Conservation (phyloP, 1,140 invertebrate genomes). For the Papilio polyxenes region DNA sequence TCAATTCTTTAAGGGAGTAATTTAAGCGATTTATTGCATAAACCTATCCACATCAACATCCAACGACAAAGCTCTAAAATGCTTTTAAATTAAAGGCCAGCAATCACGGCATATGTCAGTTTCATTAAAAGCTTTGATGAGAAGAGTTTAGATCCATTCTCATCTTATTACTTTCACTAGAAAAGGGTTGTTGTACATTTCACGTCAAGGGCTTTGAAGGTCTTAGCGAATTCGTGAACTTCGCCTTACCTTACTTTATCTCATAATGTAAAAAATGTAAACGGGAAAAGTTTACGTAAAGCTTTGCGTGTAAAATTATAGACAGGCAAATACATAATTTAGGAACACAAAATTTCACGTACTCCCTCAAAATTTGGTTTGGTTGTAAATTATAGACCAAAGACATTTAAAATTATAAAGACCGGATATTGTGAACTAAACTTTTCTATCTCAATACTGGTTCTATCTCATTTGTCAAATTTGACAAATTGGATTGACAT, state of each 20-base stretch:
- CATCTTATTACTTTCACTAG: neutral
- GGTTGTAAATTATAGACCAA: too few relatives aligned
- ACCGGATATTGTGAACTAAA: too few relatives aligned
- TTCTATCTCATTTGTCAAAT: too few relatives aligned
- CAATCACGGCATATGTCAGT: neutral
- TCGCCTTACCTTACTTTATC: neutral
- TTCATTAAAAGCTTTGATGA: constrained; percentile 11
- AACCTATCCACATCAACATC: neutral
- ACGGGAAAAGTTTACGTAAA: too few relatives aligned
- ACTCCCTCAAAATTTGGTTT: too few relatives aligned
- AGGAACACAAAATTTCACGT: too few relatives aligned
- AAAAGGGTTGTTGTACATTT: neutral
- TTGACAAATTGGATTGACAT: too few relatives aligned
- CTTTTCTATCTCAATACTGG: too few relatives aligned
- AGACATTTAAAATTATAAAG: too few relatives aligned
- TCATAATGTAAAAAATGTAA: neutral
- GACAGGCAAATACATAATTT: too few relatives aligned
- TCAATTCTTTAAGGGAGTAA: too few relatives aligned
- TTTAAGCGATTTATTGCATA: neutral
- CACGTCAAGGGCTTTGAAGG: neutral
- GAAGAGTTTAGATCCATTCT: neutral
- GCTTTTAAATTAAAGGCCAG: neutral
- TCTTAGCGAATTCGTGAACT: neutral
- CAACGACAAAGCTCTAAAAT: neutral
- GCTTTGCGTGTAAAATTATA: too few relatives aligned